These are phyloP conservation scores for Marmota monax DNA, from an alignment of 2,113 vertebrate genomes.

Conservation along the genomic window DNA sequence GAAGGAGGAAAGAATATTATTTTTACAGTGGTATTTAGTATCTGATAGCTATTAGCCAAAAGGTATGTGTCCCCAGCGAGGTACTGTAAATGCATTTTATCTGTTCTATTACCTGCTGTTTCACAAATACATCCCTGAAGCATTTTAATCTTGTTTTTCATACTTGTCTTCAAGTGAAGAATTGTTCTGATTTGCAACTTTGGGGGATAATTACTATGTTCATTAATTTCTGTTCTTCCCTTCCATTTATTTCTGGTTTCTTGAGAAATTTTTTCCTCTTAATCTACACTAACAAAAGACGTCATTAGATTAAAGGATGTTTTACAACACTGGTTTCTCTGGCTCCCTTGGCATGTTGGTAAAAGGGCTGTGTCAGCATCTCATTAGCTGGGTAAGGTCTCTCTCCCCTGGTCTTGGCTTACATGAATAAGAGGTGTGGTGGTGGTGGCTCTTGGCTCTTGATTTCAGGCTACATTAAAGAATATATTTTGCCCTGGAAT, in stretches of 20 bases:
- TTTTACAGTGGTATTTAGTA: slow-evolving; percentile 83
- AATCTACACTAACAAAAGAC: slow-evolving; percentile 71
- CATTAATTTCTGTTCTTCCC: slow-evolving; percentile 84
- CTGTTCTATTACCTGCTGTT: slow-evolving; percentile 83
- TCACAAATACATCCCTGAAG: slow-evolving; percentile 82
- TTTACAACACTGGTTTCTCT: slow-evolving; percentile 63
- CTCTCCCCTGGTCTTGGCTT: not conserved
- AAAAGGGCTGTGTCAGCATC: slow-evolving; percentile 30
- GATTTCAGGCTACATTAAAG: not conserved
- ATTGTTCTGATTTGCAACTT: slow-evolving; percentile 85
- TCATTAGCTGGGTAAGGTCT: slow-evolving; percentile 12
- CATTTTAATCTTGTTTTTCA: slow-evolving; percentile 87
- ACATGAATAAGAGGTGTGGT: slow-evolving; percentile 39
- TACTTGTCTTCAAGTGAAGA: slow-evolving; percentile 84
- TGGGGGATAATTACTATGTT: slow-evolving; percentile 83
- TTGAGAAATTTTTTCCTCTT: slow-evolving; percentile 74
- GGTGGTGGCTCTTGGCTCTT: not conserved
- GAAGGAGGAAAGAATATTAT: slow-evolving; percentile 78
- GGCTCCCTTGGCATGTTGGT: slow-evolving; percentile 18
- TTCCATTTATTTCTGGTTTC: slow-evolving; percentile 83
- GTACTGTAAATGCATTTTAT: slow-evolving; percentile 85
- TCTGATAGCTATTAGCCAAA: slow-evolving; percentile 79
- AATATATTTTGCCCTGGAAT: not conserved
- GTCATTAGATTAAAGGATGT: slow-evolving; percentile 73
- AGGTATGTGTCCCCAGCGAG: slow-evolving; percentile 81